A percentile compares a stretch with the other conserved stretches of the same genome.
phyloP scores from a whole-genome alignment of 2,888 invertebrate species.

The Cerastoderma edule region DNA sequence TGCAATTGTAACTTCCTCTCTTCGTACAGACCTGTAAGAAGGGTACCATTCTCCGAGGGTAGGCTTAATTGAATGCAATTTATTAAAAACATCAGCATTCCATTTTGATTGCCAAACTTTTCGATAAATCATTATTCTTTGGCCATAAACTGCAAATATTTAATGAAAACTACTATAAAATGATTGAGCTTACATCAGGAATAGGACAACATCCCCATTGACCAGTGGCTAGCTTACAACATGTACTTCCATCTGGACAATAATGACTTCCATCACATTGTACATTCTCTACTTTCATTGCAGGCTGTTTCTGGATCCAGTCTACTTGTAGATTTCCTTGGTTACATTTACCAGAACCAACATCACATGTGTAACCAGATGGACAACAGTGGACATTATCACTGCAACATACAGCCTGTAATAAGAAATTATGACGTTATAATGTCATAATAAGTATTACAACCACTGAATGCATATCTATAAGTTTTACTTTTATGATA shows the following conservation, averaged over 20 bases:
- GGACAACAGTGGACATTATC: slow-evolving; percentile 75
- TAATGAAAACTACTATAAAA: too few relatives aligned
- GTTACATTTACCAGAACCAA: slow-evolving; percentile 38
- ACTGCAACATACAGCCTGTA: slow-evolving; percentile 77
- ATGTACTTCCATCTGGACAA: slow-evolving; percentile 63
- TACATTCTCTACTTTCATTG: slow-evolving; percentile 23
- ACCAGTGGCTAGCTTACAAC: slow-evolving; percentile 54
- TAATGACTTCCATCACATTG: slow-evolving; percentile 13
- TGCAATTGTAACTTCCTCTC: too few relatives aligned
- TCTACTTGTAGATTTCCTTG: slow-evolving; percentile 18
- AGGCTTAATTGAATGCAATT: too few relatives aligned
- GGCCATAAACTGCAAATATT: too few relatives aligned
- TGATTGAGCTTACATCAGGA: slow-evolving; percentile 44
- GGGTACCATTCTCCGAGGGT: too few relatives aligned
- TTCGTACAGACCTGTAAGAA: too few relatives aligned
- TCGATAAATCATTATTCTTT: too few relatives aligned
- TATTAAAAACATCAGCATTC: too few relatives aligned
- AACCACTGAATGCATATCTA: not conserved
- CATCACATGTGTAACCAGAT: slow-evolving; percentile 69
- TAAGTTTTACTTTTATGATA: too few relatives aligned
- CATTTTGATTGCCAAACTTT: too few relatives aligned
- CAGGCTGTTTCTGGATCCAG: slow-evolving; percentile 49
- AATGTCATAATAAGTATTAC: not conserved
- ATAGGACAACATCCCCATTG: slow-evolving; percentile 72
- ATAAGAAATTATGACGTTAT: not conserved